phyloP scores from a whole-genome alignment of 2,888 invertebrate species.

The Limenitis camilla region DNA sequence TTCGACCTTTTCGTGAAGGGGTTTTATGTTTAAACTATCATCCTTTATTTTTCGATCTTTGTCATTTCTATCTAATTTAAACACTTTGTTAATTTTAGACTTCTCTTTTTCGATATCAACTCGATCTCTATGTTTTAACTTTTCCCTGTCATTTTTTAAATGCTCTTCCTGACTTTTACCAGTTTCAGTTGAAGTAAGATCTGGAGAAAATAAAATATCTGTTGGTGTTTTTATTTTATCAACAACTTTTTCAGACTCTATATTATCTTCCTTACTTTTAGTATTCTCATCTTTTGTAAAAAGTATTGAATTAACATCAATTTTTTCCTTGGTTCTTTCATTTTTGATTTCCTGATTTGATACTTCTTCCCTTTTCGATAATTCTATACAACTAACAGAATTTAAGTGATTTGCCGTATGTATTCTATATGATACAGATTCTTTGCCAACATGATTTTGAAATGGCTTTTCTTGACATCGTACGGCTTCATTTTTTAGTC shows the following conservation, averaged over 20 bases:
- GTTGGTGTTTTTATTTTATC: slow-evolving; percentile 53
- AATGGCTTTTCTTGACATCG: slow-evolving; percentile 34
- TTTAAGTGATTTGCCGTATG: slow-evolving; percentile 40
- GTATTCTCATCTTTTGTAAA: slow-evolving; percentile 39
- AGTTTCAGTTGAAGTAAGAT: slow-evolving; percentile 43
- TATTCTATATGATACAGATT: slow-evolving; percentile 40
- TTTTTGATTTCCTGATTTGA: slow-evolving; percentile 33
- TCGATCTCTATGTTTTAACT: slow-evolving; percentile 47
- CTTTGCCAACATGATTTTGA: slow-evolving; percentile 43
- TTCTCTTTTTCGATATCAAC: slow-evolving; percentile 52
- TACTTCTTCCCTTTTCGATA: slow-evolving; percentile 38
- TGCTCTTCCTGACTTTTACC: slow-evolving; percentile 59
- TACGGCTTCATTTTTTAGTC: slow-evolving; percentile 34
- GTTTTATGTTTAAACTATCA: slow-evolving; percentile 37
- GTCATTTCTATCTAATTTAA: slow-evolving; percentile 45
- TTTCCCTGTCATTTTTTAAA: slow-evolving; percentile 57
- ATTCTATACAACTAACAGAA: slow-evolving; percentile 40
- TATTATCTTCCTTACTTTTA: slow-evolving; percentile 67
- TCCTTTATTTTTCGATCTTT: slow-evolving; percentile 47
- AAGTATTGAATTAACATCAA: slow-evolving; percentile 34
- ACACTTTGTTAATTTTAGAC: slow-evolving; percentile 42
- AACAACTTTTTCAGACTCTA: slow-evolving; percentile 53
- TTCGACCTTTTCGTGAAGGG: slow-evolving; percentile 35
- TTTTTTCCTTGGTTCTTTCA: slow-evolving; percentile 47
- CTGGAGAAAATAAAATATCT: slow-evolving; percentile 32